Conservation (phyloP, 2,113 vertebrate genomes). For the Etheostoma cragini region DNA sequence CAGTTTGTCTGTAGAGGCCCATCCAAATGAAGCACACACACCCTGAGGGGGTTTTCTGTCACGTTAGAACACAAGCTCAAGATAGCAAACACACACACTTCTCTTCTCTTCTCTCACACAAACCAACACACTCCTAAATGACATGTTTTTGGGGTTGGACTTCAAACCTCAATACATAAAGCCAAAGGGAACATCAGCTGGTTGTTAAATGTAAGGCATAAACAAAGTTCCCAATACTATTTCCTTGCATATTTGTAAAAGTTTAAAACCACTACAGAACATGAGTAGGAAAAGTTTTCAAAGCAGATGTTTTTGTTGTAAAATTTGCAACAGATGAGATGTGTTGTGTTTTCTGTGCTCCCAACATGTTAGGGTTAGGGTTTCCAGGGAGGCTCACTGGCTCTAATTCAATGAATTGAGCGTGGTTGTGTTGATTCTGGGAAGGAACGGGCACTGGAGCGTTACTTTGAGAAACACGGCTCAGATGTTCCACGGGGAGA, state of each 20-base stretch:
- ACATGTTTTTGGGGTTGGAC: neutral
- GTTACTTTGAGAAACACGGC: slow-evolving; percentile 20
- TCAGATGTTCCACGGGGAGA: slow-evolving; percentile 29
- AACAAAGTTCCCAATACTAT: neutral
- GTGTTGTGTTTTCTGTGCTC: neutral
- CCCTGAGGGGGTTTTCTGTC: slow-evolving; percentile 8
- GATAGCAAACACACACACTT: neutral
- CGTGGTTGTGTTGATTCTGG: neutral
- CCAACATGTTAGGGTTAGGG: neutral
- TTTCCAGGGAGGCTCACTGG: slow-evolving; percentile 21
- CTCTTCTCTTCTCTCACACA: neutral
- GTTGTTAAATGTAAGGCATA: neutral
- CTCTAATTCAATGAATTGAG: neutral
- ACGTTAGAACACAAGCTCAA: neutral
- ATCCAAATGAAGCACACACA: neutral
- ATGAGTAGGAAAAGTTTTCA: neutral
- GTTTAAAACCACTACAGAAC: neutral
- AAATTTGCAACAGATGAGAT: slow-evolving; percentile 10
- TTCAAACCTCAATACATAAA: neutral
- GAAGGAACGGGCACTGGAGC: slow-evolving; percentile 32
- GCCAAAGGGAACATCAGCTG: neutral
- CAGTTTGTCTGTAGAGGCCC: neutral
- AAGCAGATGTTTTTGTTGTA: neutral
- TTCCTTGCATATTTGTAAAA: neutral
- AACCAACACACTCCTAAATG: neutral